Conservation (phyloP, 2,113 vertebrate species). For the Chamaetylas fuelleborni region DNA sequence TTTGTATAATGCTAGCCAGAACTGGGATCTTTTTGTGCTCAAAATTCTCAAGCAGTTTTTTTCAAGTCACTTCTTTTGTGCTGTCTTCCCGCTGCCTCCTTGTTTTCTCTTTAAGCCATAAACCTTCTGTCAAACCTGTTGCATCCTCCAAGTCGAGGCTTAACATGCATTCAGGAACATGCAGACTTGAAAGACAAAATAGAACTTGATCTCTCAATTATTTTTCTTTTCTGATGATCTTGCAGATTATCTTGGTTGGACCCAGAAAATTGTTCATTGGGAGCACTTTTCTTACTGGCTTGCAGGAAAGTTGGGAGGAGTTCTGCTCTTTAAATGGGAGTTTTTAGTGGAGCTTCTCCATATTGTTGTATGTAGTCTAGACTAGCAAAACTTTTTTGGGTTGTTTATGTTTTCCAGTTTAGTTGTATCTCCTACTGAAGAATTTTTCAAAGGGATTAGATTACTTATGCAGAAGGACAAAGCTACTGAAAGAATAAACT, state of each 20-base stretch:
- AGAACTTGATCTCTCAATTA: background rate
- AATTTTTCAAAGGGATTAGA: background rate
- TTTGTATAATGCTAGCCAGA: background rate
- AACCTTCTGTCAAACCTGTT: background rate
- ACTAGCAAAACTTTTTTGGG: background rate
- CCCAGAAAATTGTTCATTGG: background rate
- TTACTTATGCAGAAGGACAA: background rate
- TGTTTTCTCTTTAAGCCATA: background rate
- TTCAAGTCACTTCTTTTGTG: background rate
- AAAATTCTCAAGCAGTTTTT: background rate
- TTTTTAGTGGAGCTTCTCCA: background rate
- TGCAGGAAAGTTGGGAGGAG: background rate
- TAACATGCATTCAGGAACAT: background rate
- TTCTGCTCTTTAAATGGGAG: background rate
- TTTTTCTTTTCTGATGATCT: background rate
- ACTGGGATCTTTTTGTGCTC: background rate
- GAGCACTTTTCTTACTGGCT: background rate
- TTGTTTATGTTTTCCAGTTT: background rate
- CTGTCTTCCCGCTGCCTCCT: fast-evolving
- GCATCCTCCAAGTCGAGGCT: background rate
- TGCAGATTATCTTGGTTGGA: background rate
- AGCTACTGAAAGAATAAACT: background rate
- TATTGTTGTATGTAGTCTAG: background rate
- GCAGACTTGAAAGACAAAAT: background rate
- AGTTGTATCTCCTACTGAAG: background rate